Base-by-base conservation (phyloP, 2,888 invertebrate genomes). In the Lasioglossum marginatum region DNA sequence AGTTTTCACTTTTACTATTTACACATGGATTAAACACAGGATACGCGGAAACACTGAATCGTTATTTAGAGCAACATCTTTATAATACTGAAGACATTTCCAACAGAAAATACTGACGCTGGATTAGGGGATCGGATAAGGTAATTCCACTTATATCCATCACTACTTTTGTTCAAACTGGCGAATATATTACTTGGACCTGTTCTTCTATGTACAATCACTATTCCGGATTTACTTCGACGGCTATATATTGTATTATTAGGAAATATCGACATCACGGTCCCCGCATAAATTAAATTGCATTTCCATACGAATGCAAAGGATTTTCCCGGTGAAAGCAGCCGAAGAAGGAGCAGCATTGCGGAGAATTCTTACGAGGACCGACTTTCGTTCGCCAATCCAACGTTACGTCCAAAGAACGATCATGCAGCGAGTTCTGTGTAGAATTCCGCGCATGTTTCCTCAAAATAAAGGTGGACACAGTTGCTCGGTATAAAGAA, bases 401-500 rank as follows among this genome's bases (percentile, higher is more conserved):
- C 80, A 31, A 12, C 27, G 79, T 23, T 23, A 40, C 27, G 12
- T 31, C 70, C 70, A 31, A 27, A 34, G 52, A 78, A 71, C 19
- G 57, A 72, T 72, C 71, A 43, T 43, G 68, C 40, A 31, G 63
- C 74, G 60, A 63, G 34, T 75, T 75, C 63, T 72, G 27, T n/a
- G 31, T 23, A 19, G 31, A 72, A 71, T 76, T 57, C 45, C 43
- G 43, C 34, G 31, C 43, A 40, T 37, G 66, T 40, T 40, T 68
- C 57, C 37, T 10, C 66, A 57, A 76, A 85, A 83, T 76, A 85
- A 73, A 79, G 31, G 72, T 48, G 72, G 77, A 77, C 52, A 72
- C 45, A 66, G 31, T 10, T 45, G 19, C 48, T 12, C 34, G 57
- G 31, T 37, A 57, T 73, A 70, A 74, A 82, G 83, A 70, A 70